Evolutionary conservation across 2,797 vertebrate species (phyloP).

Genomic region (Glossophaga mutica): DNA sequence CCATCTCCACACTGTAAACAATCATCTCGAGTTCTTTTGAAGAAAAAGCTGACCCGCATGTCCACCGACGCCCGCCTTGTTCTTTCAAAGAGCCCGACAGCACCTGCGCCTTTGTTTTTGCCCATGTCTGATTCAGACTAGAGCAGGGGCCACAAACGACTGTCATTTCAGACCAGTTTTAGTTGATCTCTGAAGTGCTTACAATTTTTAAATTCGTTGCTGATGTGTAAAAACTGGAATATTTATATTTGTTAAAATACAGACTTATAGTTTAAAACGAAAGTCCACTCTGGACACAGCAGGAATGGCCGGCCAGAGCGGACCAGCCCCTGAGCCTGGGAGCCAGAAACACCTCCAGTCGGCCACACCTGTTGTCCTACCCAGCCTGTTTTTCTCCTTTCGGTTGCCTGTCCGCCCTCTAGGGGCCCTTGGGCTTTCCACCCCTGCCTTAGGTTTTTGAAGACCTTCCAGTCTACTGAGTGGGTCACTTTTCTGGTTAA

Average conservation of each 20-base stretch:
- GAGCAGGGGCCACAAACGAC: neutral
- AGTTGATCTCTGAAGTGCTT: neutral
- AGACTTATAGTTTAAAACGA: neutral
- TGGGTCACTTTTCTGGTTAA: neutral
- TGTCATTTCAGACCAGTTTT: neutral
- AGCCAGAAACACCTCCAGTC: neutral
- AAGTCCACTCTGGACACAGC: neutral
- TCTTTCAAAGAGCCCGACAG: neutral
- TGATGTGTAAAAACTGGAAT: neutral
- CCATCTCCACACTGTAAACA: rapidly evolving
- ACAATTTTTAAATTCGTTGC: neutral
- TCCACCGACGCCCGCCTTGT: neutral
- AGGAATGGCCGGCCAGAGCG: neutral
- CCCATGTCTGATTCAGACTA: neutral
- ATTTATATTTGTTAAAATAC: neutral
- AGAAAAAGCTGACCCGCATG: neutral
- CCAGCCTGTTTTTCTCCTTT: neutral
- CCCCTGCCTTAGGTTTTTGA: neutral
- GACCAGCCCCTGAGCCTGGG: neutral
- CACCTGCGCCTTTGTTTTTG: neutral
- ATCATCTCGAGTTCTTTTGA: neutral
- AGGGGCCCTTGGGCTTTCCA: neutral
- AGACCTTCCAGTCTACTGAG: no score
- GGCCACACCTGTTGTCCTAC: rapidly evolving
- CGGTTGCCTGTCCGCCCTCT: neutral